Base-by-base conservation (phyloP, 2,797 vertebrate species). In the Centropyge bicolor region DNA sequence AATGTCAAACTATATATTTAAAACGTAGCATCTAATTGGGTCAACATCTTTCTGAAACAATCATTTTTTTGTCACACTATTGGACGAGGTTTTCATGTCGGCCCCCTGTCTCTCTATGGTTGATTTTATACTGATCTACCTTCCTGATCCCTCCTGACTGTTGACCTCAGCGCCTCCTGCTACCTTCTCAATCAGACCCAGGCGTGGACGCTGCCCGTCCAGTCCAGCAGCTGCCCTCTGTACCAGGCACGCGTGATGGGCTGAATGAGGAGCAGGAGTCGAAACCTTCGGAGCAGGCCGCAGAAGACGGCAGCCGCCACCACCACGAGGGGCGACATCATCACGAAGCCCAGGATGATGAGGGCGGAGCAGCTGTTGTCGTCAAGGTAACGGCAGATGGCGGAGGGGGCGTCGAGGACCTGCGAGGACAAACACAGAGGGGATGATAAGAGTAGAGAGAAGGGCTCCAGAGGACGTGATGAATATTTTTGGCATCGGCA, bases 281-380 rank as follows among this genome's bases (percentile, higher is more conserved):
- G 95, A 68, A 99, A 96, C 52, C 92, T 92, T 68, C 96, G 92
- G 0, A 96, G 94, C 80, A 99, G 91, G 70, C 94, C 95, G 35
- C 97, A 96, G 93, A 98, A 98, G 6, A 94, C 74, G 0, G 96
- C 97, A 3, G 97, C 96, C 1, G 97, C 97, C 59, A 97, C 93
- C 4, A 98, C 97, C 2, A 99, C 95, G 19, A 99, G 96, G 0
- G 97, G 98, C 0, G 98, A 99, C 97, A 99, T 96, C 94, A 97
- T 95, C 66, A 99, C 94, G 19, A 99, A 98, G 65, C 97, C 98
- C 5, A 97, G 85, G 88, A 98, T 98, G 81, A 98, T 98, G 86
- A 99, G 97, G 60, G 97, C 97, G 0, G 97, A 98, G 41, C 97
- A 97, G 85, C 97, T 96, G 94, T 96, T 97, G 92, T 99, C 98